Evolutionary conservation across 2,888 invertebrate genomes (phyloP).

Genomic region (Antitype chi): DNA sequence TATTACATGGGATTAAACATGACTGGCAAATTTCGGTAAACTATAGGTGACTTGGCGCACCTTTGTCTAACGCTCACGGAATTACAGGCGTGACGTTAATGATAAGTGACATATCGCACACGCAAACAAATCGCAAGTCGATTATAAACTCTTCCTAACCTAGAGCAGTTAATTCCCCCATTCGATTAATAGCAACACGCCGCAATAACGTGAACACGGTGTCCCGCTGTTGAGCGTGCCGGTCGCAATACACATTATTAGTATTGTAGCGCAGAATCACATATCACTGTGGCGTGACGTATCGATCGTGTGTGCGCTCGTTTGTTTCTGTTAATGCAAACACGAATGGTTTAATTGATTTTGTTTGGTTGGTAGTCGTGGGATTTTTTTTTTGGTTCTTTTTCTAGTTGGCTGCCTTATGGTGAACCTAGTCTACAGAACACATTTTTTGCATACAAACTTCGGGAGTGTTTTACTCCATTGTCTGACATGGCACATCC

Average conservation of each 20-base stretch:
- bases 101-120: background rate
- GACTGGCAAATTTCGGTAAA: too few relatives aligned
- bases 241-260: constrained; percentile 67
- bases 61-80: too few relatives aligned
- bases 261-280: constrained; percentile 74
- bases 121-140: constrained; percentile 8
- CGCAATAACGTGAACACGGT: constrained; percentile 75
- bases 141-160: constrained; percentile 55
- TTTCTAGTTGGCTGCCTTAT: background rate
- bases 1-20: too few relatives aligned
- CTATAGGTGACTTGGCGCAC: too few relatives aligned
- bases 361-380: constrained; percentile 35
- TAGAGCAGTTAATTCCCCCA: constrained; percentile 70
- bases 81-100: too few relatives aligned
- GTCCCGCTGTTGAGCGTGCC: constrained; percentile 75
- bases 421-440: too few relatives aligned
- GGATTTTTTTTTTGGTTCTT: background rate
- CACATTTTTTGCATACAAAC: too few relatives aligned
- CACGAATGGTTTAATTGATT: constrained; percentile 55
- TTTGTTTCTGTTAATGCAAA: constrained; percentile 58
- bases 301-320: constrained; percentile 53
- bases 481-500: too few relatives aligned
- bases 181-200: constrained; percentile 82
- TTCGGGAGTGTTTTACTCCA: too few relatives aligned
- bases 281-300: constrained; percentile 74